A percentile compares a stretch with the other conserved stretches of the same genome.
phyloP scores from a whole-genome alignment of 2,113 vertebrate species.

The Lontra canadensis region DNA sequence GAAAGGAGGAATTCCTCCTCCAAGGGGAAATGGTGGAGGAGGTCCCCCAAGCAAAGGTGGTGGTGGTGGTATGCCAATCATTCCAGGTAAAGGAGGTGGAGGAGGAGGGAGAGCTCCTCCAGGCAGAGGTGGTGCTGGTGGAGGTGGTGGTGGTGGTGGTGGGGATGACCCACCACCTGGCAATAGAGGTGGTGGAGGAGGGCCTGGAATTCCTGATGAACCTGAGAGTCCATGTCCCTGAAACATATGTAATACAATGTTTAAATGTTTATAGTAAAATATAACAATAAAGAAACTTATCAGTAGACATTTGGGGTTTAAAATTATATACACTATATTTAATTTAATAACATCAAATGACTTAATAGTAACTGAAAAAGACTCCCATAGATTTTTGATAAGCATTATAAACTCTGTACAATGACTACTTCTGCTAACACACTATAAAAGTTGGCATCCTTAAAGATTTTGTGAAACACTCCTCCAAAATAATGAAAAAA shows the following conservation, averaged over 20 bases:
- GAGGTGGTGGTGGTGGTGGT: slow-evolving; percentile 80
- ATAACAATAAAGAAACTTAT: background rate
- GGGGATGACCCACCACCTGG: slow-evolving; percentile 61
- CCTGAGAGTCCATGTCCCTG: slow-evolving; percentile 4
- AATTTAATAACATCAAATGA: background rate
- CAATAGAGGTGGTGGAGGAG: slow-evolving; percentile 79
- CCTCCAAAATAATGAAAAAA: slow-evolving; percentile 40
- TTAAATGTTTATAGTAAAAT: background rate
- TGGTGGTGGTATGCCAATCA: slow-evolving; percentile 77
- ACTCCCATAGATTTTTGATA: background rate
- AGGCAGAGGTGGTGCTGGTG: slow-evolving; percentile 83
- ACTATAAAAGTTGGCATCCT: background rate
- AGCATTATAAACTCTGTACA: background rate
- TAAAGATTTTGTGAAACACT: background rate
- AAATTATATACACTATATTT: background rate
- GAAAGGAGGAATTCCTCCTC: slow-evolving; percentile 60
- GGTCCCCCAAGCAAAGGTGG: slow-evolving; percentile 78
- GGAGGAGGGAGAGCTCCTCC: slow-evolving; percentile 85
- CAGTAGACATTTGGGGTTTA: background rate
- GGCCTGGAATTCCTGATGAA: slow-evolving; percentile 62
- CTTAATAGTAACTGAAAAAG: background rate
- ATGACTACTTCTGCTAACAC: background rate
- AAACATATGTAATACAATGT: slow-evolving; percentile 11
- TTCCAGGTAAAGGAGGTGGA: slow-evolving; percentile 84
- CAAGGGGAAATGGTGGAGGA: slow-evolving; percentile 77